Conservation (phyloP, 1,140 invertebrate genomes). For the Brachionus calyciflorus region DNA sequence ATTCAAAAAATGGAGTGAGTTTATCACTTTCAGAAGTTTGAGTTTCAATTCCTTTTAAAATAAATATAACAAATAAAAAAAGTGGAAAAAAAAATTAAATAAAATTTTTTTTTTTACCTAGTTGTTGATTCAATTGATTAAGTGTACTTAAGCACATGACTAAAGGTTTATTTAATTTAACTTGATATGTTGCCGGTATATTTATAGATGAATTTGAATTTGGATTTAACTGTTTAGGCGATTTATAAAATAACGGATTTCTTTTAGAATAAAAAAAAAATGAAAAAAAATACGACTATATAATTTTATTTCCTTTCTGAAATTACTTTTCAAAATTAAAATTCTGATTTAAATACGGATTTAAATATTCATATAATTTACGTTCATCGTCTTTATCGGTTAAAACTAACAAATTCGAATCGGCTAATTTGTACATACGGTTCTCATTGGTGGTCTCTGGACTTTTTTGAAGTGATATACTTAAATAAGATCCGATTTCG, state of each 20-base stretch:
- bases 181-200: slow-evolving; percentile 13
- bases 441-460: neutral
- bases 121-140: neutral
- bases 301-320: no score
- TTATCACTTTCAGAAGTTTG: neutral
- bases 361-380: slow-evolving; percentile 20
- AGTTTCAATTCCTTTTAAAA: neutral
- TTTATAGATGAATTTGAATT: neutral
- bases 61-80: no score
- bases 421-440: neutral
- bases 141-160: slow-evolving; percentile 31
- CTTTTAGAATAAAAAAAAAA: neutral
- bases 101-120: slow-evolving; percentile 1
- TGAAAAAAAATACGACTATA: no score
- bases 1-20: slow-evolving; percentile 12
- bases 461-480: neutral
- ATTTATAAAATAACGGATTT: slow-evolving; percentile 31
- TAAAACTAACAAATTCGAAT: slow-evolving; percentile 19
- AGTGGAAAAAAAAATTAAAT: neutral
- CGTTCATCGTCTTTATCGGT: slow-evolving; percentile 37
- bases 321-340: slow-evolving; percentile 38
- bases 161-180: slow-evolving; percentile 11
- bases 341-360: slow-evolving; percentile 37
- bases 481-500: slow-evolving; percentile 15
- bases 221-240: neutral